Evolutionary conservation across 30 jellyfish, hydroid and myxozoan species (phyloP), one percentile per base, ranked within the genome.

Genomic region (Hydractinia echinata): DNA sequence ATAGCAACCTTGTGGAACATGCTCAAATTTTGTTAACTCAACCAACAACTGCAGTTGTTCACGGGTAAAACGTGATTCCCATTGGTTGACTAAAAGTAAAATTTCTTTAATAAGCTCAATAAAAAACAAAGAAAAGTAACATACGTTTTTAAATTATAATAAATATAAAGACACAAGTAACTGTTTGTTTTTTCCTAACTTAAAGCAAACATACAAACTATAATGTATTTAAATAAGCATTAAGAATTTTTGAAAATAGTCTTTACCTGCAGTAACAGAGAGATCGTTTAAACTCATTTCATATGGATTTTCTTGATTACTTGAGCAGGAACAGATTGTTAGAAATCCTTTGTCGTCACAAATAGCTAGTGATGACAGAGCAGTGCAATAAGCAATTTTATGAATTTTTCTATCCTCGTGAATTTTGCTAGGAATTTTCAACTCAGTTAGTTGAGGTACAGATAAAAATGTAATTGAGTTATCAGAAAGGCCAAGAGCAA

Each of bases 1-100:
- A 49, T 91, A 90, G 19, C 94, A 89, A 53, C 97, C 96, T 39
- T 68, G 82, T 21, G 66, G 70, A 19, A 91, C 92, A 11, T 95
- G 92, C 52, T 82, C 89, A 55, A 82, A 91, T 11, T 64, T 85
- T 13, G 91, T 89, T 11, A 89, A 79, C 56, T 84, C 91, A 5
- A 73, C 16, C 56, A 89, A 76, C 13, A 51, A 78, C 79, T 88
- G 53, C 70, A 89, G 69, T 48, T 69, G 73, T 13, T 67, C 85
- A n/a, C 76, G 72, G 13, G 76, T 73, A 60, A 88, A 51, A 48
- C 83, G 66, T 55, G 79, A 83, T 67, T 73, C 85, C 86, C 84
- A 78, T n/a, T 66, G 78, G n/a, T 81, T 81, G 48, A 7, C 21
- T 30, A 30, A 30, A 30, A 30, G 44, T 30, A 30, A 30, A 30